Evolutionary conservation across 2,797 vertebrate genomes (phyloP).

Genomic region (Hydrophis major): DNA sequence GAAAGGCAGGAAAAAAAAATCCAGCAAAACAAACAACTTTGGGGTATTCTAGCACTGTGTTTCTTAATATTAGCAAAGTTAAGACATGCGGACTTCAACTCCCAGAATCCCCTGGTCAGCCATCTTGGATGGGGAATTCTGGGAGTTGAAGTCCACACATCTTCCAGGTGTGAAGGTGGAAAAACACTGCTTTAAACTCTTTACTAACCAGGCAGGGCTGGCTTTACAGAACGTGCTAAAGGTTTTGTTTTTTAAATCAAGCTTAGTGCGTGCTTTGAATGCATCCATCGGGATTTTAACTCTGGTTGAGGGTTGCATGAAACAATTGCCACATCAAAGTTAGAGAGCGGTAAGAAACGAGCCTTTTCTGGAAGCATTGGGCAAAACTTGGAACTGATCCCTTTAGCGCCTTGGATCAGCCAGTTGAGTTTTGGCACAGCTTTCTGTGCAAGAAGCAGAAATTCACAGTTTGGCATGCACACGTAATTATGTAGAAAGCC

Average conservation of each 20-base stretch:
- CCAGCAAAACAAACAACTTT: not conserved
- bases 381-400: not conserved
- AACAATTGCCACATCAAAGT: not conserved
- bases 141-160: not conserved
- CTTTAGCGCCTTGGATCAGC: not conserved
- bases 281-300: not conserved
- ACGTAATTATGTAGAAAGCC: conserved; percentile 4
- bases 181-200: not conserved
- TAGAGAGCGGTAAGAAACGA: not conserved
- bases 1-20: not conserved
- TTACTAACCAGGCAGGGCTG: not conserved
- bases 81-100: too few species aligned
- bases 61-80: not conserved
- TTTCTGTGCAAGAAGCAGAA: not conserved
- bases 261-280: not conserved
- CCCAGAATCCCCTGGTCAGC: not conserved
- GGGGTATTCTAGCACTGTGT: not conserved
- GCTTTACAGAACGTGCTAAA: not conserved
- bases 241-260: not conserved
- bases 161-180: not conserved
- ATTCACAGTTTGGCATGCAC: not conserved
- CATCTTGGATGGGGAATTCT: not conserved
- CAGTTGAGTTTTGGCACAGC: not conserved
- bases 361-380: not conserved
- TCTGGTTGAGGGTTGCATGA: not conserved